phyloP scores from a whole-genome alignment of 2,797 vertebrate species.

The Falco berigora region DNA sequence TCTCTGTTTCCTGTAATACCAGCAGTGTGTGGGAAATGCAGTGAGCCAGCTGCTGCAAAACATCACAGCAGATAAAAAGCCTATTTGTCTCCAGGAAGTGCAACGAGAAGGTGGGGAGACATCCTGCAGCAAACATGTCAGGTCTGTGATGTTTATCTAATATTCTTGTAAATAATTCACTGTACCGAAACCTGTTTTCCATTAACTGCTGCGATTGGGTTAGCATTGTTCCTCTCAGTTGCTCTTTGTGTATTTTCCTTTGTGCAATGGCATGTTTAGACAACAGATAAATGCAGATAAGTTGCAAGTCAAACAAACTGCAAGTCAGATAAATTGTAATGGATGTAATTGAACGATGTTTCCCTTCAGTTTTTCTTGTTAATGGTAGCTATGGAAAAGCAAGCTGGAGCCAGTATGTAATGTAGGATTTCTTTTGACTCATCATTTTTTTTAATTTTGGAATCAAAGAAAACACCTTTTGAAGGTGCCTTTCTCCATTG shows the following conservation, averaged over 20 bases:
- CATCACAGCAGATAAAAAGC: not conserved
- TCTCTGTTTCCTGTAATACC: not conserved
- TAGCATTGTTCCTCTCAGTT: not conserved
- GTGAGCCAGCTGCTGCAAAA: not conserved
- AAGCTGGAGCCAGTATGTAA: not conserved
- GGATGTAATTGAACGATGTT: not conserved
- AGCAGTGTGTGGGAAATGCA: accelerated
- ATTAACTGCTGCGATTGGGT: not conserved
- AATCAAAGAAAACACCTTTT: not conserved
- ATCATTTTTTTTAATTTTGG: not conserved
- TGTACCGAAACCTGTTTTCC: not conserved
- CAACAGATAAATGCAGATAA: not conserved
- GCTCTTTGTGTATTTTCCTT: not conserved
- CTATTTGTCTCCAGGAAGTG: not conserved
- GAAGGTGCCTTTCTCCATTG: not conserved
- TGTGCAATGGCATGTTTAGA: not conserved
- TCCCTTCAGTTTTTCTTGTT: not conserved
- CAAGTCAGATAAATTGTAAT: not conserved
- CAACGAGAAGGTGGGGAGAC: accelerated
- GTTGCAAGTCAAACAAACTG: not conserved
- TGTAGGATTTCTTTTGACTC: not conserved
- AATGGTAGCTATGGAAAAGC: not conserved
- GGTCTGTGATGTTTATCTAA: not conserved
- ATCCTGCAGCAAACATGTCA: not conserved
- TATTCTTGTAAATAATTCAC: not conserved